Conservation (phyloP, 2,113 vertebrate species). For the Haliaeetus leucogaster region DNA sequence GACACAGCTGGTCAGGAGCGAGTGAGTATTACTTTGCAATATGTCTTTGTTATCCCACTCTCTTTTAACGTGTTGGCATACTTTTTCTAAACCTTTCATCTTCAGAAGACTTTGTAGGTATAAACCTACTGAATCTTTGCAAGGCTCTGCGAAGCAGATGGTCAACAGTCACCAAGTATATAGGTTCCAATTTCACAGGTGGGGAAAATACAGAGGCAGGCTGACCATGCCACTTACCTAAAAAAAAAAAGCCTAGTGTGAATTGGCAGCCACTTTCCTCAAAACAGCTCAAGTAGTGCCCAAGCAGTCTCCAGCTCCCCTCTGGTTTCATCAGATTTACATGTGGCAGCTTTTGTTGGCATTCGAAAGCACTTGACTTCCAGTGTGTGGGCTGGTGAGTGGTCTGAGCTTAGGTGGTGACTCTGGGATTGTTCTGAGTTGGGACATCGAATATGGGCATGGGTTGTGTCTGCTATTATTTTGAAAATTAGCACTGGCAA, state of each 20-base stretch:
- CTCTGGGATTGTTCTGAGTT: rapidly evolving
- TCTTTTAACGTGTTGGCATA: neutral
- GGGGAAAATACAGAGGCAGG: neutral
- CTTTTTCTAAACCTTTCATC: neutral
- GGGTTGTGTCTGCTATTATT: neutral
- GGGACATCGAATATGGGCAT: too few species aligned
- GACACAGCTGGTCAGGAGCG: constrained; percentile 97
- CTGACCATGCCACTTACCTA: neutral
- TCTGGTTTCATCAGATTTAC: neutral
- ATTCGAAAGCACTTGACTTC: neutral
- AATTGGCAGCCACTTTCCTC: neutral
- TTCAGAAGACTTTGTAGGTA: neutral
- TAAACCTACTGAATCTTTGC: neutral
- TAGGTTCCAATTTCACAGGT: neutral
- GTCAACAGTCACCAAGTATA: neutral
- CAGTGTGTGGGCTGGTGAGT: neutral
- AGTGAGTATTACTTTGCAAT: constrained; percentile 72
- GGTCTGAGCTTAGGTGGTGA: neutral
- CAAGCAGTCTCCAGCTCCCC: neutral
- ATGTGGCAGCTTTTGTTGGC: neutral
- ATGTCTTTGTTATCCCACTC: neutral
- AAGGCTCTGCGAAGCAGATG: neutral
- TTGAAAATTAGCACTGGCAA: neutral
- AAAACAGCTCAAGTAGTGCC: neutral
- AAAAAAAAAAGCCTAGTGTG: neutral